Evolutionary conservation across 2,888 invertebrate genomes (phyloP).

Genomic region (Harpalus rubripes): DNA sequence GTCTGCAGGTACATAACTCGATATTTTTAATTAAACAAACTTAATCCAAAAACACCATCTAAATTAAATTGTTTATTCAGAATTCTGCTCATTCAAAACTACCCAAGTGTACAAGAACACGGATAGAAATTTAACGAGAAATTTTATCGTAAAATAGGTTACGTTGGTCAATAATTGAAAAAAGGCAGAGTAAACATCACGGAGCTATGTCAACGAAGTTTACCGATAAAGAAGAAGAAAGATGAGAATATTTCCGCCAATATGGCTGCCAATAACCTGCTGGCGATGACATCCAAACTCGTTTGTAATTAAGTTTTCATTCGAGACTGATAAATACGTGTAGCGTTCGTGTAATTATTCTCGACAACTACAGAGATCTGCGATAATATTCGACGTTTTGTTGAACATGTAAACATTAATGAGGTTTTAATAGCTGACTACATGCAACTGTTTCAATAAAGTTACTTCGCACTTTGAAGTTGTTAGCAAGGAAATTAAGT

Average conservation of each 20-base stretch:
- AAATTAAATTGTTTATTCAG: slow-evolving; percentile 26
- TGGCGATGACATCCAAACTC: neutral
- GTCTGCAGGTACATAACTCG: slow-evolving; percentile 13
- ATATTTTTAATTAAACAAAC: slow-evolving; percentile 36
- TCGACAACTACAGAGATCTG: neutral
- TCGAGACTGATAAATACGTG: slow-evolving; percentile 19
- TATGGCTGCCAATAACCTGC: slow-evolving; percentile 31
- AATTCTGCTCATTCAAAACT: slow-evolving; percentile 13
- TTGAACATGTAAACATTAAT: slow-evolving; percentile 36
- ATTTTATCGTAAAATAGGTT: slow-evolving; percentile 33
- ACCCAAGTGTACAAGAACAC: slow-evolving; percentile 9
- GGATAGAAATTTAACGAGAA: slow-evolving; percentile 38
- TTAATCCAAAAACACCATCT: slow-evolving; percentile 19
- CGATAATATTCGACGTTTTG: slow-evolving; percentile 28
- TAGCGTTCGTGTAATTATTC: slow-evolving; percentile 43
- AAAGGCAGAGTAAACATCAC: slow-evolving; percentile 12
- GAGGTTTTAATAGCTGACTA: slow-evolving; percentile 39
- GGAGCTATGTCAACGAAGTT: slow-evolving; percentile 34
- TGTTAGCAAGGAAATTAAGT: neutral
- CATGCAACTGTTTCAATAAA: slow-evolving; percentile 32
- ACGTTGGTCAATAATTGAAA: slow-evolving; percentile 26
- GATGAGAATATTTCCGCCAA: slow-evolving; percentile 41
- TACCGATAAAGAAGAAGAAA: slow-evolving; percentile 31
- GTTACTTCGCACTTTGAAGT: slow-evolving; percentile 7
- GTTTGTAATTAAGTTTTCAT: slow-evolving; percentile 56